These are phyloP conservation scores for Habroteleia sp. DNA, from an alignment of 2,888 invertebrate genomes.

Conservation along the genomic window DNA sequence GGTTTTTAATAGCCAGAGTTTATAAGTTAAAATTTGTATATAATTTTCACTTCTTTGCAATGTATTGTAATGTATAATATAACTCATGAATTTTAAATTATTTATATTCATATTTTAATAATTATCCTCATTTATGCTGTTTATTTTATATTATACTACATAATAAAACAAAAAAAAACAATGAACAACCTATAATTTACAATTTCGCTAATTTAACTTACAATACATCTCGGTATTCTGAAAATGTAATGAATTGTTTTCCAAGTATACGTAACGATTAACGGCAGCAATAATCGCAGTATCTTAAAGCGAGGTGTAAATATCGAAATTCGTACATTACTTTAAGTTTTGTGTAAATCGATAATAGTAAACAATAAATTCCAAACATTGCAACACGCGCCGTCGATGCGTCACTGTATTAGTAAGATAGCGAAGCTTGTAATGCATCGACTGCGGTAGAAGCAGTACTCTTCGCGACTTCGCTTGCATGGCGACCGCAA, in stretches of 20 bases:
- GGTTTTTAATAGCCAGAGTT: no score
- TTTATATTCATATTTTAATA: no score
- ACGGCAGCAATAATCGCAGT: slow-evolving; percentile 24
- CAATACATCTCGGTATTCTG: slow-evolving; percentile 21
- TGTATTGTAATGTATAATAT: no score
- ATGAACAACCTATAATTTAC: no score
- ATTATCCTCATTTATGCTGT: no score
- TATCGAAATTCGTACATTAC: slow-evolving; percentile 52
- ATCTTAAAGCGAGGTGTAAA: slow-evolving; percentile 40
- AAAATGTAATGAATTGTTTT: slow-evolving; percentile 20
- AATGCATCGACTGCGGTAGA: slow-evolving; percentile 10
- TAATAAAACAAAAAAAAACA: no score
- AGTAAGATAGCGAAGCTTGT: slow-evolving; percentile 11
- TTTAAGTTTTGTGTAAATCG: slow-evolving; percentile 25
- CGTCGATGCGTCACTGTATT: slow-evolving; percentile 36
- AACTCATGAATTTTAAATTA: no score
- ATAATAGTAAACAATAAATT: slow-evolving; percentile 53
- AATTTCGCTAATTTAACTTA: background rate
- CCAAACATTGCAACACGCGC: slow-evolving; percentile 47
- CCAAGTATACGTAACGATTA: slow-evolving; percentile 23
- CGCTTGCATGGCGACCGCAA: slow-evolving; percentile 2
- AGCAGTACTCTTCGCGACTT: slow-evolving; percentile 6
- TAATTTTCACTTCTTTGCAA: no score
- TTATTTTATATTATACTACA: no score
- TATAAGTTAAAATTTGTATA: no score